Evolutionary conservation across 2,888 invertebrate species (phyloP).

Genomic region (Ormyrus rosae): DNA sequence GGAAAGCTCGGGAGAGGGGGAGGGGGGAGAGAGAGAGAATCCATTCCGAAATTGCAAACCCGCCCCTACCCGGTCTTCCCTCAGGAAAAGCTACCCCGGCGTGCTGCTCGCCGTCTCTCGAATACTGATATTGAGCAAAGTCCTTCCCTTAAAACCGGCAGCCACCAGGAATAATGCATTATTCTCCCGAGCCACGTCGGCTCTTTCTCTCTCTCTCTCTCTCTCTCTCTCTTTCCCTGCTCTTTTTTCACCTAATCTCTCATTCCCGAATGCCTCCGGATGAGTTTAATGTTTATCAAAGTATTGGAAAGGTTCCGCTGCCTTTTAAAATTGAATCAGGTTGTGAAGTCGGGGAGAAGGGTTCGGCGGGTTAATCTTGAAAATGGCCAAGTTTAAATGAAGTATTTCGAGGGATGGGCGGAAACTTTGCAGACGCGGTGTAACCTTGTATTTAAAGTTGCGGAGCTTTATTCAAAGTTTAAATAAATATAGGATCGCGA

Average conservation of each 20-base stretch:
- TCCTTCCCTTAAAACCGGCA: constrained; percentile 70
- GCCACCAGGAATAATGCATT: constrained; percentile 72
- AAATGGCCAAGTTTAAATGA: not conserved
- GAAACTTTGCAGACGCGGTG: not conserved
- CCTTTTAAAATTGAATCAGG: not conserved
- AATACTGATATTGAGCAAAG: constrained; percentile 75
- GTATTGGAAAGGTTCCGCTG: not conserved
- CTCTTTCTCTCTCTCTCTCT: constrained; percentile 52
- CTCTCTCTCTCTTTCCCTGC: constrained; percentile 23
- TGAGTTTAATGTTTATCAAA: not conserved
- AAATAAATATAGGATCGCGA: too few species aligned
- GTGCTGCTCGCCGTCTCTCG: constrained; percentile 67
- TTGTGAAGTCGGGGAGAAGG: not conserved
- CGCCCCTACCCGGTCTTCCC: constrained; percentile 67
- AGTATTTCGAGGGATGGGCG: not conserved
- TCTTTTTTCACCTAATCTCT: constrained; percentile 1
- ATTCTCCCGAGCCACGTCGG: constrained; percentile 61
- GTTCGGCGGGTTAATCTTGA: not conserved
- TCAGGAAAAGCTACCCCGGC: constrained; percentile 70
- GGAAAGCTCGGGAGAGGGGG: constrained; percentile 49
- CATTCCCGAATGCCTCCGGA: not conserved
- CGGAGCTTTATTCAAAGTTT: too few species aligned
- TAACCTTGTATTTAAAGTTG: too few species aligned
- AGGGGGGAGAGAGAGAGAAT: constrained; percentile 67
- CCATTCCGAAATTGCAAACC: constrained; percentile 76